phyloP scores from a whole-genome alignment of 2,113 vertebrate genomes.

The Oryzias javanicus region DNA sequence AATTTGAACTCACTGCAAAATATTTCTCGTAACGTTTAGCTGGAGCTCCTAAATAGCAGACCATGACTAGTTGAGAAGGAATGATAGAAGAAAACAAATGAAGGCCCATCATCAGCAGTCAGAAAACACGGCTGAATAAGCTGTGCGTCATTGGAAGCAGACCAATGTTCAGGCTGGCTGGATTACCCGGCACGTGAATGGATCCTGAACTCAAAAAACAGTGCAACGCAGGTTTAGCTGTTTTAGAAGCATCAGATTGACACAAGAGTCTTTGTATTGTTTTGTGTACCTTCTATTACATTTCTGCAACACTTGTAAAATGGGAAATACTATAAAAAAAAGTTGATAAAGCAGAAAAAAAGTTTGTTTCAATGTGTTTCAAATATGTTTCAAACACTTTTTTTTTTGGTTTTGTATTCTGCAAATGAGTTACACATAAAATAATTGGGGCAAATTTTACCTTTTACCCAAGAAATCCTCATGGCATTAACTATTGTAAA shows the following conservation, averaged over 20 bases:
- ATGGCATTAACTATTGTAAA: no score
- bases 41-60: background rate
- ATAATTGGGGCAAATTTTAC: no score
- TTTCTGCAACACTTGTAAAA: slow-evolving; percentile 6
- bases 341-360: no score
- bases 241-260: slow-evolving; percentile 2
- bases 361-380: no score
- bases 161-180: slow-evolving; percentile 44
- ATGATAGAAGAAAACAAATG: slow-evolving; percentile 27
- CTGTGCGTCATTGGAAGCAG: slow-evolving; percentile 55
- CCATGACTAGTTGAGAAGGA: slow-evolving; percentile 2
- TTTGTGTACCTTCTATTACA: slow-evolving; percentile 7
- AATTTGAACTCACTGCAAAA: background rate
- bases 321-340: slow-evolving; percentile 1
- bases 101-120: slow-evolving; percentile 11
- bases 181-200: slow-evolving; percentile 64
- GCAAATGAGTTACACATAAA: no score
- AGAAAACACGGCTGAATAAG: slow-evolving; percentile 11
- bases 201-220: slow-evolving; percentile 61
- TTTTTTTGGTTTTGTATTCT: no score
- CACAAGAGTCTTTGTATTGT: slow-evolving; percentile 26
- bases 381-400: no score
- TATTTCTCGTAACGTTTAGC: background rate
- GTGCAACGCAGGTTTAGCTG: slow-evolving; percentile 40
- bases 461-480: no score